Conservation (phyloP, 35 echinoderm and acorn worm species). For the Chiridota heheva region DNA sequence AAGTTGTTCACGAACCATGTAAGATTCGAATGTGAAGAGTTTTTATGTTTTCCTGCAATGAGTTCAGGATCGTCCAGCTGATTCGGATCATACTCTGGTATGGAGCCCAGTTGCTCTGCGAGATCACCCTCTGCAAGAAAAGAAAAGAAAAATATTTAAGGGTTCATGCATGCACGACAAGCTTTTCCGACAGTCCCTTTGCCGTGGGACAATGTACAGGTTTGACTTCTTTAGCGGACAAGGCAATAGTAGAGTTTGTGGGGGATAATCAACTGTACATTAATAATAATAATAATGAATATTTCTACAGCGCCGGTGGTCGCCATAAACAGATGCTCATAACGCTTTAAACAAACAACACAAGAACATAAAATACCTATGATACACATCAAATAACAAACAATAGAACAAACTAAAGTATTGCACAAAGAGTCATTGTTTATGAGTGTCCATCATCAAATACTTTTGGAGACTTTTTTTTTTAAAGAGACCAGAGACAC, state of each 20-base stretch:
- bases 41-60: constrained; percentile 94
- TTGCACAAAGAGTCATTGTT: too few species aligned
- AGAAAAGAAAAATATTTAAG: background rate
- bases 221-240: background rate
- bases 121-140: constrained; percentile 40
- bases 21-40: constrained; percentile 81
- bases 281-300: too few species aligned
- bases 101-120: constrained; percentile 23
- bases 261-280: too few species aligned
- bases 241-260: background rate
- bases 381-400: too few species aligned
- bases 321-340: too few species aligned
- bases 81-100: constrained; percentile 74
- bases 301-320: too few species aligned
- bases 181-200: background rate
- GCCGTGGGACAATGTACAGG: background rate
- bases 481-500: too few species aligned
- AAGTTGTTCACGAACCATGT: constrained; percentile 82
- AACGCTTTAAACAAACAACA: too few species aligned
- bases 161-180: background rate
- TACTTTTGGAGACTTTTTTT: too few species aligned
- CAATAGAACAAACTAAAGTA: too few species aligned
- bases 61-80: constrained; percentile 90
- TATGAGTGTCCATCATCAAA: too few species aligned
- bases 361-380: too few species aligned